Percentiles rank a stretch among this genome's conserved stretches.
Evolutionary conservation across 2,113 vertebrate genomes (phyloP).

Genomic region (Penelope pileata): DNA sequence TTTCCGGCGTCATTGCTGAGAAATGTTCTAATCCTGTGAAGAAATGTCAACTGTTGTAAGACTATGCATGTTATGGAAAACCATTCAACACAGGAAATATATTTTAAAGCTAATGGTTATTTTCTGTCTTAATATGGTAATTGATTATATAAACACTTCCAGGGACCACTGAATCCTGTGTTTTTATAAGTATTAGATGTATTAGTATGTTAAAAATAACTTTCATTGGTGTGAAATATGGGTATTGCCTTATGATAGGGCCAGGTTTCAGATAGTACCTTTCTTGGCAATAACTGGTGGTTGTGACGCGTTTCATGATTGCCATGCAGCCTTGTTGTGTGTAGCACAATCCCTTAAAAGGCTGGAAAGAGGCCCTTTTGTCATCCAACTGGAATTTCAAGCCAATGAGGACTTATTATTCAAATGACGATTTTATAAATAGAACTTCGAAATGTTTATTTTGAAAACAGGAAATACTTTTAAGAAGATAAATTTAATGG

Average conservation of each 20-base stretch:
- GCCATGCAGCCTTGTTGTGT: background rate
- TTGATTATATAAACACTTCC: slow-evolving; percentile 2
- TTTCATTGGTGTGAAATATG: background rate
- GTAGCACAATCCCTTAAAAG: slow-evolving; percentile 45
- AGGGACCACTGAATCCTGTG: background rate
- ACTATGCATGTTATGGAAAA: background rate
- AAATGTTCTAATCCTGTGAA: background rate
- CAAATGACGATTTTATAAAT: background rate
- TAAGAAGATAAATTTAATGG: background rate
- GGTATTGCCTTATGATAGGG: background rate
- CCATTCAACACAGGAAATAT: slow-evolving; percentile 7
- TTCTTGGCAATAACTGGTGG: background rate
- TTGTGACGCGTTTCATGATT: background rate
- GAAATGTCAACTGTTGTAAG: background rate
- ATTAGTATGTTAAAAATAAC: slow-evolving; percentile 33
- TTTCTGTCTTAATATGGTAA: slow-evolving; percentile 13
- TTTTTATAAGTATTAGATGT: background rate
- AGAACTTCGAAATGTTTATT: slow-evolving; percentile 20
- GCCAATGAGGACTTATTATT: background rate
- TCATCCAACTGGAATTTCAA: slow-evolving; percentile 11
- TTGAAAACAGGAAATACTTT: slow-evolving; percentile 53
- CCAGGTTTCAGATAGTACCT: background rate
- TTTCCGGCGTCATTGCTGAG: background rate
- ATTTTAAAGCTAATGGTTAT: slow-evolving; percentile 4
- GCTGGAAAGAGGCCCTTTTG: background rate